Evolutionary conservation across 2,797 vertebrate genomes (phyloP).

Genomic region (Rhinatrema bivittatum): DNA sequence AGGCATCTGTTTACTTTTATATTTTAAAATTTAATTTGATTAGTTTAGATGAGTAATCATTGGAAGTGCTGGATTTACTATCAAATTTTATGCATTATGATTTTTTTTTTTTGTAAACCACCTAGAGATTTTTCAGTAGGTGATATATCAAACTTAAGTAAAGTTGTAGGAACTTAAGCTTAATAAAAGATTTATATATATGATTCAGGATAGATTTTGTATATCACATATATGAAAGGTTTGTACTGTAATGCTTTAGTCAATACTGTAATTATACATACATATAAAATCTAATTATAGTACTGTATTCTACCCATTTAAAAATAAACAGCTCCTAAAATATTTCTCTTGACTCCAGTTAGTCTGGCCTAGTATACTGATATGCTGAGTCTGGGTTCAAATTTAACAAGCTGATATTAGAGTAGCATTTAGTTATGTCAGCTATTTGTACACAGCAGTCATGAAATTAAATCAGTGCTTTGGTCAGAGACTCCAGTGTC

Average conservation of each 20-base stretch:
- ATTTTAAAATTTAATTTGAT: too few species aligned
- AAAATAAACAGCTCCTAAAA: slow-evolving; percentile 91
- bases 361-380: slow-evolving; percentile 82
- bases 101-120: too few species aligned
- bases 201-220: too few species aligned
- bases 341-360: slow-evolving; percentile 92
- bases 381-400: slow-evolving; percentile 75
- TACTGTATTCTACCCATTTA: slow-evolving; percentile 68
- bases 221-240: slow-evolving; percentile 15
- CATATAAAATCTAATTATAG: slow-evolving; percentile 82
- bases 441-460: slow-evolving; percentile 65
- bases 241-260: slow-evolving; percentile 26
- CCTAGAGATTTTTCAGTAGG: too few species aligned
- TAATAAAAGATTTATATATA: too few species aligned
- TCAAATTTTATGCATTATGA: too few species aligned
- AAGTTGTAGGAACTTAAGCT: too few species aligned
- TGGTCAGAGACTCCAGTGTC: slow-evolving; percentile 38
- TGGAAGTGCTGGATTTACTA: too few species aligned
- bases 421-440: slow-evolving; percentile 75
- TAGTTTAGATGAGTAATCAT: too few species aligned
- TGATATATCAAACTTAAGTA: too few species aligned
- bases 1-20: too few species aligned
- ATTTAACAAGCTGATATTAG: slow-evolving; percentile 90
- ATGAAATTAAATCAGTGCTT: slow-evolving; percentile 62
- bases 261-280: too few species aligned